Conservation (phyloP, 2,888 invertebrate genomes). For the Schizotus pectinicornis region DNA sequence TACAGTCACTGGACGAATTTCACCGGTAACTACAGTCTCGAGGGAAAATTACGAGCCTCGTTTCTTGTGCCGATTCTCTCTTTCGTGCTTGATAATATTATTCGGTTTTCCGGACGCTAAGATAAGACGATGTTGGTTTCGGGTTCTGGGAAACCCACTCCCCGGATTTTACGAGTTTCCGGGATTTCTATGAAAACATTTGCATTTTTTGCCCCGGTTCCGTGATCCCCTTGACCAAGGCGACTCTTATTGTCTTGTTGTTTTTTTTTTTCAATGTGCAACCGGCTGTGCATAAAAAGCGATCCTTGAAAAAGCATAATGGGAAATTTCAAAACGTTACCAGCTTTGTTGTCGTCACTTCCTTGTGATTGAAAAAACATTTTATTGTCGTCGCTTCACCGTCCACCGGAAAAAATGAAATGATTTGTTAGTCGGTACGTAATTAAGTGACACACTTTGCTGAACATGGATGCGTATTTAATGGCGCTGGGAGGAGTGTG, state of each 20-base stretch:
- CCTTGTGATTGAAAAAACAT: constrained; percentile 49
- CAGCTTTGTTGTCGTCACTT: constrained; percentile 44
- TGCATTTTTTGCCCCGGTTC: no score
- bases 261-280: no score
- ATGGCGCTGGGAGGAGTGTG: constrained; percentile 15
- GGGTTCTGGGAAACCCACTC: no score
- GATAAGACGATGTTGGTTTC: no score
- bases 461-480: constrained; percentile 39
- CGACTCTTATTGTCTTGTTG: no score
- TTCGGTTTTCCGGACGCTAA: no score
- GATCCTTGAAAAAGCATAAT: constrained; percentile 45
- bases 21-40: constrained; percentile 1
- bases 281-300: background rate
- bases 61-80: no score
- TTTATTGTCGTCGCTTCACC: constrained; percentile 47
- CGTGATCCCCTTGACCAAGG: no score
- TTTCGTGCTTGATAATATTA: no score
- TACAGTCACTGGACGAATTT: constrained; percentile 51
- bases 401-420: constrained; percentile 48
- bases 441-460: constrained; percentile 52
- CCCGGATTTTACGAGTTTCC: no score
- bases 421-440: constrained; percentile 49
- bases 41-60: no score
- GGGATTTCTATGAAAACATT: no score
- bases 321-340: constrained; percentile 36